Percentiles rank a stretch among this genome's conserved stretches.
phyloP scores from a whole-genome alignment of 2,888 invertebrate species.

The Chloroclysta siterata region DNA sequence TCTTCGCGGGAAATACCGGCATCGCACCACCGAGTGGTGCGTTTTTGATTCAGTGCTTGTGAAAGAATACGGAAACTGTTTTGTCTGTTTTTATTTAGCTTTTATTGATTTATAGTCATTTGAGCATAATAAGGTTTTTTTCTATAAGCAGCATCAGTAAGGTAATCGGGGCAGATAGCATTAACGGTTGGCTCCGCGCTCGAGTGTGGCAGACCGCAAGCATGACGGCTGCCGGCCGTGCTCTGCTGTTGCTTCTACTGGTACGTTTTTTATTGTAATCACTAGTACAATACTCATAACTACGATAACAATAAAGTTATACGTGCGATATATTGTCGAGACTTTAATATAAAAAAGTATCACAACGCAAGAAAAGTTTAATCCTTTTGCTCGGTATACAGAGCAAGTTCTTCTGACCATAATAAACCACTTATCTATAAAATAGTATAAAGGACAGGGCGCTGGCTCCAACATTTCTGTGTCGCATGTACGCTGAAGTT shows the following conservation, averaged over 20 bases:
- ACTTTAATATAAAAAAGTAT: no score
- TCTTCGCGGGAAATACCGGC: constrained; percentile 50
- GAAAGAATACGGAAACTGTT: constrained; percentile 43
- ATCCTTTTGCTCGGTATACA: no score
- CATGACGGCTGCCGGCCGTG: constrained; percentile 80
- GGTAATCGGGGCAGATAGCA: constrained; percentile 84
- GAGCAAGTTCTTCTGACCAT: no score
- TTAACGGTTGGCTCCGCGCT: constrained; percentile 84
- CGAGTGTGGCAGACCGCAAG: constrained; percentile 83
- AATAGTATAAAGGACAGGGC: no score
- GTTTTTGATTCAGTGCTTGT: constrained; percentile 46
- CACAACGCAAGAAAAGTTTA: no score
- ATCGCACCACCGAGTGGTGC: constrained; percentile 34
- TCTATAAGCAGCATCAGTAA: constrained; percentile 68
- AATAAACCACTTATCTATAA: no score
- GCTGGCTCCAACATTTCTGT: no score
- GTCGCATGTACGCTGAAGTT: no score
- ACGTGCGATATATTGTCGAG: background rate
- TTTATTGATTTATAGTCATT: constrained; percentile 37
- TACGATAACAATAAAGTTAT: background rate
- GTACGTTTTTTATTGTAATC: constrained; percentile 59
- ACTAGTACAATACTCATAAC: constrained; percentile 3
- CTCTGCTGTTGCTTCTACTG: constrained; percentile 74
- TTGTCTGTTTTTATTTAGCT: constrained; percentile 45
- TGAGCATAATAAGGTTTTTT: constrained; percentile 56